Evolutionary conservation across 2,797 vertebrate genomes (phyloP).

Genomic region (Crax fasciolata): DNA sequence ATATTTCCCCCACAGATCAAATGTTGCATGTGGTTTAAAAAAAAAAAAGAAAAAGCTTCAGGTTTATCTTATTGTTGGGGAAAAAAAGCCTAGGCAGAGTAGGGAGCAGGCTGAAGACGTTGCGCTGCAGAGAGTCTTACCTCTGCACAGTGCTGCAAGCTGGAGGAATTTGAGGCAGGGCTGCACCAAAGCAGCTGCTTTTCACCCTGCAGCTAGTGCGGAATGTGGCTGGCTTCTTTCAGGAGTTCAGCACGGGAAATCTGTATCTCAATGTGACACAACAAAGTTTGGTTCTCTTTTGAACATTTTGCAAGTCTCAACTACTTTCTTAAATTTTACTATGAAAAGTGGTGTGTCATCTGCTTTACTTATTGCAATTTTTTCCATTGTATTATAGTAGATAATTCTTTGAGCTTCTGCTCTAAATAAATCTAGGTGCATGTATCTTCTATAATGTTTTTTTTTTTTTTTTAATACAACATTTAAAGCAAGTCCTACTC

Average conservation of each 20-base stretch:
- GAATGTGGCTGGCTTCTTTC: background rate
- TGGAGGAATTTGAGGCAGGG: background rate
- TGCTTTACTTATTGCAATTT: background rate
- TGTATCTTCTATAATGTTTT: background rate
- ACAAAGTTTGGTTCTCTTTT: background rate
- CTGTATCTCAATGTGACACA: background rate
- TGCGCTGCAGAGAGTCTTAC: background rate
- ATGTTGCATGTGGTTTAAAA: background rate
- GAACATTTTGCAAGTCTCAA: background rate
- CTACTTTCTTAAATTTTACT: background rate
- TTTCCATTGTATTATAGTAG: background rate
- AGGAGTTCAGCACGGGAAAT: background rate
- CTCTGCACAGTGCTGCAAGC: background rate
- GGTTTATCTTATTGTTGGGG: background rate
- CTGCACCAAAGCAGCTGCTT: background rate
- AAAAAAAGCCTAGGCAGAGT: background rate
- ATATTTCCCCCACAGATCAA: background rate
- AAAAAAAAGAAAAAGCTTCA: background rate
- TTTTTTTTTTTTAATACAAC: background rate
- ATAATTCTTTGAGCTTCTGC: background rate
- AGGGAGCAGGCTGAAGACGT: background rate
- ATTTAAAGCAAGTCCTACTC: background rate
- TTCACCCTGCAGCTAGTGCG: background rate
- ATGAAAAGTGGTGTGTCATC: background rate
- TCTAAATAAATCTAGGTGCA: background rate